Percentiles rank a stretch among this genome's conserved stretches.
phyloP scores from a whole-genome alignment of 2,888 invertebrate genomes.

The Gerris lacustris region DNA sequence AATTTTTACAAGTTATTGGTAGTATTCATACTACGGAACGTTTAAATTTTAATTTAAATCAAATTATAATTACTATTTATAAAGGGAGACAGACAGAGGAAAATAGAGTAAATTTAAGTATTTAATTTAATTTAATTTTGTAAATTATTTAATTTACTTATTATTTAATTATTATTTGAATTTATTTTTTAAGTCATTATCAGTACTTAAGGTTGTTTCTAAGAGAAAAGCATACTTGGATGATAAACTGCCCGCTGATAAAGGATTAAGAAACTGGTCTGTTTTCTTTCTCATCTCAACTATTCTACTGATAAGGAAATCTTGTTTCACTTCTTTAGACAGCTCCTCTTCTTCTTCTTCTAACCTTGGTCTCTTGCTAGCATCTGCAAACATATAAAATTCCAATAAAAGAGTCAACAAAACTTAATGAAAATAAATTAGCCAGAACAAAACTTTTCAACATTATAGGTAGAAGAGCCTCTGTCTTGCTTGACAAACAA shows the following conservation, averaged over 20 bases:
- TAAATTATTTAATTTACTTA: too few relatives aligned
- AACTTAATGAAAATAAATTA: too few relatives aligned
- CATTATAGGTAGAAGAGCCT: too few relatives aligned
- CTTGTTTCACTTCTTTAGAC: not conserved
- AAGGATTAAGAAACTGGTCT: not conserved
- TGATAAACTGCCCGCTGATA: not conserved
- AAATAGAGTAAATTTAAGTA: too few relatives aligned
- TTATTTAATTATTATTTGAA: conserved; percentile 5
- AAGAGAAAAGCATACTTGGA: not conserved
- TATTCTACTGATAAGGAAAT: not conserved
- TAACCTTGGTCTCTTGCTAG: conserved; percentile 16
- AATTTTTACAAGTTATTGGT: too few relatives aligned
- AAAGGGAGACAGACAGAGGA: too few relatives aligned
- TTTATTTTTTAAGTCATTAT: conserved; percentile 15
- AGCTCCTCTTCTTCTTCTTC: not conserved
- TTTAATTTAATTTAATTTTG: too few relatives aligned
- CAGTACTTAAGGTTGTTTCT: not conserved
- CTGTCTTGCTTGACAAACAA: too few relatives aligned
- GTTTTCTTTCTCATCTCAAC: not conserved
- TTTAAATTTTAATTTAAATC: too few relatives aligned
- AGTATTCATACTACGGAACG: too few relatives aligned
- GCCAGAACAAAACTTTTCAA: too few relatives aligned
- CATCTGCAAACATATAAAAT: conserved; percentile 11
- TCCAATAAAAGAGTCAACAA: not conserved
- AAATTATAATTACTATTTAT: too few relatives aligned